These are phyloP conservation scores for Brachypalpus laphriformis DNA, from an alignment of 2,888 invertebrate species.

Conservation along the genomic window DNA sequence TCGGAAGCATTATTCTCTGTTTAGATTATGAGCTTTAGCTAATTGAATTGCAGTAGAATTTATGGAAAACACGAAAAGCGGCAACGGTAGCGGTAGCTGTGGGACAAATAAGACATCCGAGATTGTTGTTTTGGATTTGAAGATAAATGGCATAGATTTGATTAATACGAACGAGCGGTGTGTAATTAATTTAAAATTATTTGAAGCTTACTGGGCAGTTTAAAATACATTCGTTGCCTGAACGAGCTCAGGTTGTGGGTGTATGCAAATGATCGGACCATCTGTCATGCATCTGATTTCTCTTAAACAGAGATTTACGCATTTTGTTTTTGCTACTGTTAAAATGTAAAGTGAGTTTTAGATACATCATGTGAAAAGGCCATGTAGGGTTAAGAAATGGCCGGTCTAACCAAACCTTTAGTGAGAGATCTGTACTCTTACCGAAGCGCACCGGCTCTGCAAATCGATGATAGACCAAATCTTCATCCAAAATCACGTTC, in stretches of 20 bases:
- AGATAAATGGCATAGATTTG: conserved; percentile 59
- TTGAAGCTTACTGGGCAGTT: conserved; percentile 28
- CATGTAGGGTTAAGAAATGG: no score
- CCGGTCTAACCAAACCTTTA: no score
- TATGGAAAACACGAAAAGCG: conserved; percentile 34
- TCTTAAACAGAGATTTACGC: background rate
- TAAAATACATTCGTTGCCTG: conserved; percentile 7
- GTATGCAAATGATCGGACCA: conserved; percentile 20
- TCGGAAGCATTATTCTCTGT: conserved; percentile 68
- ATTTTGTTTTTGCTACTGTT: background rate
- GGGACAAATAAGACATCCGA: conserved; percentile 63
- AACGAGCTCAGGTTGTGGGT: conserved; percentile 16
- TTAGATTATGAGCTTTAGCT: conserved; percentile 72
- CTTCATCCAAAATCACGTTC: no score
- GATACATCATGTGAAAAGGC: no score
- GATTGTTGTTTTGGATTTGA: conserved; percentile 44
- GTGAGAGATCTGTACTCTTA: no score
- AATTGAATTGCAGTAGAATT: conserved; percentile 68
- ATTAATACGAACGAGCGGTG: conserved; percentile 27
- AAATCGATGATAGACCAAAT: no score
- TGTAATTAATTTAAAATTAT: conserved; percentile 27
- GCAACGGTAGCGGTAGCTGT: conserved; percentile 12
- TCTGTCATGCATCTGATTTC: background rate
- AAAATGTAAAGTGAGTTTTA: no score
- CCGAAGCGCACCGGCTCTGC: no score